These are phyloP conservation scores for Rhinolophus ferrumequinum DNA, from an alignment of 2,113 vertebrate species.

Conservation along the genomic window DNA sequence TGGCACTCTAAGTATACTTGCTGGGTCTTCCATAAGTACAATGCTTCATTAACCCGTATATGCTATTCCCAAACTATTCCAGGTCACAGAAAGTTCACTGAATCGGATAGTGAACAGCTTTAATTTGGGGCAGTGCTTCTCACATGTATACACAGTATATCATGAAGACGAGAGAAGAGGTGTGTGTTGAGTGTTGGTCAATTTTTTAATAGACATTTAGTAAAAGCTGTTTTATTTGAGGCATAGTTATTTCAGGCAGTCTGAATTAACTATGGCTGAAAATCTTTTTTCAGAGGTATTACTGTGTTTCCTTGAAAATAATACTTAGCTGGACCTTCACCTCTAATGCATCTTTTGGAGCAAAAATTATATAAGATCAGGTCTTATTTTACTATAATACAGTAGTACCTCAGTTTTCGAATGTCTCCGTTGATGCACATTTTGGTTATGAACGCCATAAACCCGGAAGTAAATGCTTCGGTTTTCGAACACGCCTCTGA, in stretches of 20 bases:
- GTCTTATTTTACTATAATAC: too few species aligned
- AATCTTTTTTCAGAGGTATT: slow-evolving; percentile 38
- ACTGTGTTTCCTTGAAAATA: background rate
- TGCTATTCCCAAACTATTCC: background rate
- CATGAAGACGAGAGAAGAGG: slow-evolving; percentile 30
- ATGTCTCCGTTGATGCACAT: too few species aligned
- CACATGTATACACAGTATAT: background rate
- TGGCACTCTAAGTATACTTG: background rate
- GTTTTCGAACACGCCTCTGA: too few species aligned
- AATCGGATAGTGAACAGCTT: slow-evolving; percentile 5
- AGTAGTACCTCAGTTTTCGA: too few species aligned
- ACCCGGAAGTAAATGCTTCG: too few species aligned
- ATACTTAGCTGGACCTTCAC: too few species aligned
- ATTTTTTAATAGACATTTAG: slow-evolving; percentile 52
- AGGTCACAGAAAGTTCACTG: background rate
- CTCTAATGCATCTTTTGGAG: too few species aligned
- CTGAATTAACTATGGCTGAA: slow-evolving; percentile 45
- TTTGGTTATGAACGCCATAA: too few species aligned
- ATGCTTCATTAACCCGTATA: background rate
- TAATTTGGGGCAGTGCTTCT: slow-evolving; percentile 7
- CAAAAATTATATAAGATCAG: too few species aligned
- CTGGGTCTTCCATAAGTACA: background rate
- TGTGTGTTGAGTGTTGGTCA: background rate
- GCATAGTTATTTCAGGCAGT: slow-evolving; percentile 49
- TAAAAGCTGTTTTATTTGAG: slow-evolving; percentile 61